These are phyloP conservation scores for Kryptolebias marmoratus DNA, from an alignment of 2,113 vertebrate species.

Conservation along the genomic window DNA sequence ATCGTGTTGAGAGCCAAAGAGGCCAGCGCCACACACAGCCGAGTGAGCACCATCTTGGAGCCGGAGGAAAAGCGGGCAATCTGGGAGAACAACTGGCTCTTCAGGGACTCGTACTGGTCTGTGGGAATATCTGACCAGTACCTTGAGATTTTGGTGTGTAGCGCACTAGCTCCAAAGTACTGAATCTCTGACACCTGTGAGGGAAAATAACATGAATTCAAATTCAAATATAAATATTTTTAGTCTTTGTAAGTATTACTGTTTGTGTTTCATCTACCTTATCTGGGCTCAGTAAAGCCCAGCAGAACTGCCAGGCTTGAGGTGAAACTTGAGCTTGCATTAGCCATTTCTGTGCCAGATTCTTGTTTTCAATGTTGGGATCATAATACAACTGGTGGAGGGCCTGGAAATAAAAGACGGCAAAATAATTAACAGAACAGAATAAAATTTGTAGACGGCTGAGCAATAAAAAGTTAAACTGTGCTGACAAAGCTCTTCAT, in stretches of 20 bases:
- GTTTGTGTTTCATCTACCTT: slow-evolving; percentile 77
- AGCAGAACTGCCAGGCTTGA: slow-evolving; percentile 99
- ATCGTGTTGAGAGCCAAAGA: slow-evolving; percentile 98
- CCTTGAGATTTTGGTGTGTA: slow-evolving; percentile 98
- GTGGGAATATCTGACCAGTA: slow-evolving; percentile 98
- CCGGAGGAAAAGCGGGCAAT: slow-evolving; percentile 94
- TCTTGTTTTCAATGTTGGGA: slow-evolving; percentile 99
- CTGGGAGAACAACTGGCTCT: slow-evolving; percentile 96
- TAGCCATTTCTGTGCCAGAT: slow-evolving; percentile 99
- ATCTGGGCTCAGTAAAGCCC: slow-evolving; percentile 92
- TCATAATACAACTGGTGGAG: slow-evolving; percentile 99
- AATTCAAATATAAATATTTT: background rate
- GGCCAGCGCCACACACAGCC: slow-evolving; percentile 95
- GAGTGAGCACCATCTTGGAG: slow-evolving; percentile 97
- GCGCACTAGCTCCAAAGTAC: slow-evolving; percentile 97
- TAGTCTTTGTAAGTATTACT: background rate
- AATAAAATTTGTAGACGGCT: background rate
- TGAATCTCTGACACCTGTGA: slow-evolving; percentile 95
- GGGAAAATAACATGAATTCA: background rate
- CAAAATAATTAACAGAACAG: background rate
- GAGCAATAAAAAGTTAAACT: slow-evolving; percentile 2
- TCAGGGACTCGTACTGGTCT: slow-evolving; percentile 96
- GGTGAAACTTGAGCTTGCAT: slow-evolving; percentile 99
- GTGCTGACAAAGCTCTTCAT: slow-evolving; percentile 3
- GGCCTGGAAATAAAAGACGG: slow-evolving; percentile 79